These are phyloP conservation scores for Oncorhynchus keta DNA, from an alignment of 2,113 vertebrate species.

Conservation along the genomic window DNA sequence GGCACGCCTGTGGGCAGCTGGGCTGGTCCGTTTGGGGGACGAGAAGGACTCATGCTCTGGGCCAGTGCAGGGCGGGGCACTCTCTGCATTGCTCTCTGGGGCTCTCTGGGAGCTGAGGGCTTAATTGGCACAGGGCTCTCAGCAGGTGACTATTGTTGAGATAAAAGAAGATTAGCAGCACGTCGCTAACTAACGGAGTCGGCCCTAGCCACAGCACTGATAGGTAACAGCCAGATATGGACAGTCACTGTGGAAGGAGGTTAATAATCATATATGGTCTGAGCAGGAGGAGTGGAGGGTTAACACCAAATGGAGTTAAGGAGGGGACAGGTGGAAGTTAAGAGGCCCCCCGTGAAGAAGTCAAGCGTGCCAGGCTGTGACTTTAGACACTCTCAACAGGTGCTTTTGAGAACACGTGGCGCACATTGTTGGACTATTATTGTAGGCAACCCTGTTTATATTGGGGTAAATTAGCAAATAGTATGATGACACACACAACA, in stretches of 20 bases:
- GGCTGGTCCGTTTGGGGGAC: conserved; percentile 15
- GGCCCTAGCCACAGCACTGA: conserved; percentile 35
- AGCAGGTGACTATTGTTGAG: conserved; percentile 52
- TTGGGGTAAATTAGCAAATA: background rate
- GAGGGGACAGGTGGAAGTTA: background rate
- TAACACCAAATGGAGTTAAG: background rate
- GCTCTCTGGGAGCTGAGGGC: conserved; percentile 21
- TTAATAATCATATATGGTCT: conserved; percentile 37
- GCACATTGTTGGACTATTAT: background rate
- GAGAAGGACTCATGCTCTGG: background rate
- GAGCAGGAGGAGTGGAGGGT: conserved; percentile 9
- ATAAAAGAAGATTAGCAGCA: conserved; percentile 53
- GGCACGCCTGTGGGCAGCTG: conserved; percentile 16
- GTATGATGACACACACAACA: background rate
- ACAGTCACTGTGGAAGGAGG: conserved; percentile 20
- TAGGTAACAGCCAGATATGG: conserved; percentile 35
- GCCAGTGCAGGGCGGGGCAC: background rate
- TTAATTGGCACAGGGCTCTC: conserved; percentile 51
- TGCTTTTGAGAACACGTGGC: background rate
- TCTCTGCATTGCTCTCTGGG: conserved; percentile 8
- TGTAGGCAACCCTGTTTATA: background rate
- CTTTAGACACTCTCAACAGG: conserved; percentile 2
- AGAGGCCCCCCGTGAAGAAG: conserved; percentile 46
- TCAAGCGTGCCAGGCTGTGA: conserved; percentile 25
- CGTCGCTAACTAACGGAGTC: background rate